Evolutionary conservation across 2,888 invertebrate species (phyloP), one percentile per base, ranked within the genome.

Genomic region (Agonopterix alstromeriana): DNA sequence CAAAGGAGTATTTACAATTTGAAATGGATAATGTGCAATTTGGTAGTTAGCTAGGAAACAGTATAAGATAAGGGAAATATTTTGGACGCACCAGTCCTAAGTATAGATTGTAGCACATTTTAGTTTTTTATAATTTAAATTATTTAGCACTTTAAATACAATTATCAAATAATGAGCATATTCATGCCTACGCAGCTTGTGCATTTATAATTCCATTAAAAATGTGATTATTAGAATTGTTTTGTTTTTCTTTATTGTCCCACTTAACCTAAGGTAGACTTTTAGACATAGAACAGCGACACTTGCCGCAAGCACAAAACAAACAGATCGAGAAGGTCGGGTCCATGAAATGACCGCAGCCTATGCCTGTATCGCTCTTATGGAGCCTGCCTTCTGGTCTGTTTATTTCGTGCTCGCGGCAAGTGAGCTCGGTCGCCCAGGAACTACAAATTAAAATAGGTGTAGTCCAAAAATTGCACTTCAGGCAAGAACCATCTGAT

Each of bases 131-230:
- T 69, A 61, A 62, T 77, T 72, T 78, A 76, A 77, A 73, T 82
- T 77, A 79, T 76, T 80, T 77, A 80, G 85, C 85, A 84, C 82
- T 75, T 42, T 74, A 48, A 63, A 79, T 61, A 72, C 83, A 82
- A 82, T 82, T 83, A 70, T 80, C 65, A 70, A 75, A 72, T 51
- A 48, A 45, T 67, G 68, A 71, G 64, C 77, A 76, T 78, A 77
- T 79, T 77, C 70, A 80, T 83, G 82, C 79, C 72, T 77, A 65
- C 68, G 77, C 81, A 76, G 85, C 84, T 85, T 85, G 66, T 79
- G 84, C 83, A 77, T 86, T 83, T 85, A 80, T 82, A 77, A 86
- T 85, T 85, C 83, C 80, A 87, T 69, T 86, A 87, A 86, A 27
- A 88, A 73, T 83, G 77, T 86, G 78, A 88, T 86, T 86, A 85